phyloP scores from a whole-genome alignment of 2,113 vertebrate species.

The Paratilapia polleni region DNA sequence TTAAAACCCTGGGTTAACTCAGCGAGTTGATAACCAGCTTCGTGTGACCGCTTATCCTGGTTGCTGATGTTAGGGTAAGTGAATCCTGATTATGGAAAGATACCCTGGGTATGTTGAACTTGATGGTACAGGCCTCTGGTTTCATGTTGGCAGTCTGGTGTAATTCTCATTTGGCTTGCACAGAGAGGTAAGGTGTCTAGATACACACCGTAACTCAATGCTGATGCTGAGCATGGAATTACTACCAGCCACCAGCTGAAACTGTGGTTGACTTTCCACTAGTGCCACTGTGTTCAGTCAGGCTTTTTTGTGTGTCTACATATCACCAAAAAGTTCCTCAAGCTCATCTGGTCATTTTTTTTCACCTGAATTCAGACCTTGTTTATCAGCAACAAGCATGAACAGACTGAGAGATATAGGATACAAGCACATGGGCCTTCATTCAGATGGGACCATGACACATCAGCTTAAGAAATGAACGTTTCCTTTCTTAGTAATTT shows the following conservation, averaged over 20 bases:
- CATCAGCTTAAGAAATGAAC: background rate
- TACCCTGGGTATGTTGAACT: too few species aligned
- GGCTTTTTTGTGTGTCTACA: background rate
- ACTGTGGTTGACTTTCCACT: background rate
- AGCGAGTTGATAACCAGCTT: too few species aligned
- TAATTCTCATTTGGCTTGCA: slow-evolving; percentile 1
- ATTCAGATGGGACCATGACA: background rate
- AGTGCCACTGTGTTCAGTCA: background rate
- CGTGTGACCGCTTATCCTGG: too few species aligned
- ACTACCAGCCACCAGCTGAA: background rate
- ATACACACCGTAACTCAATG: slow-evolving; percentile 40
- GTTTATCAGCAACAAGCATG: background rate
- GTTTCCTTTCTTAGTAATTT: background rate
- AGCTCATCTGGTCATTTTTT: background rate
- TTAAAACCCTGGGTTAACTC: too few species aligned
- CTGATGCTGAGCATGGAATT: slow-evolving; percentile 36
- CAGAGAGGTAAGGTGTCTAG: slow-evolving; percentile 12
- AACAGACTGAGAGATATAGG: background rate
- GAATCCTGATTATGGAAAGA: too few species aligned
- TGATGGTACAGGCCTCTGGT: too few species aligned
- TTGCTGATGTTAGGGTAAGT: too few species aligned
- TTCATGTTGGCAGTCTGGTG: background rate
- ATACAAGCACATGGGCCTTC: background rate
- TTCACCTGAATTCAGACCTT: background rate
- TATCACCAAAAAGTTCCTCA: background rate